Evolutionary conservation across 1,140 invertebrate species (phyloP).

Genomic region (Maniola jurtina): DNA sequence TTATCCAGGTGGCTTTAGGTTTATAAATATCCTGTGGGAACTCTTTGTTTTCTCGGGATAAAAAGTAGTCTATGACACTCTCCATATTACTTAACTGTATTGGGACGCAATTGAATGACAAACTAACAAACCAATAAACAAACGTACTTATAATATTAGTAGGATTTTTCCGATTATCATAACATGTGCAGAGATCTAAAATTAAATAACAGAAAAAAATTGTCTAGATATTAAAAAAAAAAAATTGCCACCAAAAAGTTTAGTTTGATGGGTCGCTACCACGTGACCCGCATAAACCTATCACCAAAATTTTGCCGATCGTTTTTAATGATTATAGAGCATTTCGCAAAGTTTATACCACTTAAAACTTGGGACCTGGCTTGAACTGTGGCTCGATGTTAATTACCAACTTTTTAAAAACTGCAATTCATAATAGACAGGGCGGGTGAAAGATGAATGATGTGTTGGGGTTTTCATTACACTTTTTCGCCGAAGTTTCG

Average conservation of each 20-base stretch:
- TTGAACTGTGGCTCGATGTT: conserved; percentile 61
- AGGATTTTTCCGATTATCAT: neutral
- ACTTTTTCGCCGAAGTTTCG: conserved; percentile 58
- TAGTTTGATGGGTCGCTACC: conserved; percentile 52
- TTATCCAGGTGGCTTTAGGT: too few relatives aligned
- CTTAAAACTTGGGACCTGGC: conserved; percentile 68
- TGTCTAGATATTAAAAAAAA: neutral
- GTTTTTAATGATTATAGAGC: conserved; percentile 71
- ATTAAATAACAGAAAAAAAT: neutral
- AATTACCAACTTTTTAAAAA: conserved; percentile 78
- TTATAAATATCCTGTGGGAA: too few relatives aligned
- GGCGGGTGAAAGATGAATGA: conserved; percentile 74
- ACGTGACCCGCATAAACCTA: conserved; percentile 54
- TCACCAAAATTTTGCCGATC: conserved; percentile 45
- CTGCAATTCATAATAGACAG: conserved; percentile 77
- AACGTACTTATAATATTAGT: too few relatives aligned
- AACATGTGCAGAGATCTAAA: neutral
- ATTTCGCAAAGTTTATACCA: conserved; percentile 68
- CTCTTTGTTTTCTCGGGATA: too few relatives aligned
- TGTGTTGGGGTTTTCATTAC: conserved; percentile 65
- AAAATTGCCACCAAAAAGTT: conserved; percentile 23
- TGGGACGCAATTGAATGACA: too few relatives aligned
- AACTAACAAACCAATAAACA: too few relatives aligned
- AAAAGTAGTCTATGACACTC: too few relatives aligned
- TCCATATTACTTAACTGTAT: too few relatives aligned